phyloP scores from a whole-genome alignment of 1,140 invertebrate genomes.

The Aphis craccivora region DNA sequence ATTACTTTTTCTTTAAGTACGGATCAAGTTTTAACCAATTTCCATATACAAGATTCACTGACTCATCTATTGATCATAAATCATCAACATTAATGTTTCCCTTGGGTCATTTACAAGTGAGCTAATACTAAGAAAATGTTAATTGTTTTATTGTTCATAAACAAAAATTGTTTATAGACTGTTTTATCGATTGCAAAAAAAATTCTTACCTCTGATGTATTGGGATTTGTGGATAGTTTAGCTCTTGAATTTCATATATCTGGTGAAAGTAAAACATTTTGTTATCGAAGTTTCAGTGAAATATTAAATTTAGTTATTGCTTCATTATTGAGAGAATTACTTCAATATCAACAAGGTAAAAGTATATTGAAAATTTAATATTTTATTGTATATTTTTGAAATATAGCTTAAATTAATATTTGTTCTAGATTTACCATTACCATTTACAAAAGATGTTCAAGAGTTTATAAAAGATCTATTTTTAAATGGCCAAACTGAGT shows the following conservation, averaged over 20 bases:
- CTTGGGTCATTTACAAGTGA: slow-evolving; percentile 72
- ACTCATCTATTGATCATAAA: slow-evolving; percentile 69
- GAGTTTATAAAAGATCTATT: slow-evolving; percentile 89
- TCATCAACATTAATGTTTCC: slow-evolving; percentile 68
- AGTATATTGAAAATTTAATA: not conserved
- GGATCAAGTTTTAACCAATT: slow-evolving; percentile 93
- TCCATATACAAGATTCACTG: slow-evolving; percentile 77
- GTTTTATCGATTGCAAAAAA: slow-evolving; percentile 84
- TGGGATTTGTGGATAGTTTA: slow-evolving; percentile 83
- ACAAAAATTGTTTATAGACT: slow-evolving; percentile 66
- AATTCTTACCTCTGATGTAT: slow-evolving; percentile 84
- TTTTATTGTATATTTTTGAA: not conserved
- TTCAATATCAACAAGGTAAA: slow-evolving; percentile 83
- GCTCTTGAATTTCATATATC: slow-evolving; percentile 77
- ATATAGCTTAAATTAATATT: slow-evolving; percentile 56
- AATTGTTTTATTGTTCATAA: slow-evolving; percentile 18
- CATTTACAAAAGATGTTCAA: slow-evolving; percentile 94
- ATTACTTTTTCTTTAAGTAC: slow-evolving; percentile 89
- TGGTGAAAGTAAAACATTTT: slow-evolving; percentile 76
- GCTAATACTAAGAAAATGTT: not conserved
- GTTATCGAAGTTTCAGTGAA: slow-evolving; percentile 93
- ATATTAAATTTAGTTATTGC: slow-evolving; percentile 93
- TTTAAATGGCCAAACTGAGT: slow-evolving; percentile 89
- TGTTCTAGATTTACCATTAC: slow-evolving; percentile 77
- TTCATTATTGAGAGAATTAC: slow-evolving; percentile 86